These are phyloP conservation scores for Diadophis punctatus DNA, from an alignment of 2,113 vertebrate genomes.

Conservation along the genomic window DNA sequence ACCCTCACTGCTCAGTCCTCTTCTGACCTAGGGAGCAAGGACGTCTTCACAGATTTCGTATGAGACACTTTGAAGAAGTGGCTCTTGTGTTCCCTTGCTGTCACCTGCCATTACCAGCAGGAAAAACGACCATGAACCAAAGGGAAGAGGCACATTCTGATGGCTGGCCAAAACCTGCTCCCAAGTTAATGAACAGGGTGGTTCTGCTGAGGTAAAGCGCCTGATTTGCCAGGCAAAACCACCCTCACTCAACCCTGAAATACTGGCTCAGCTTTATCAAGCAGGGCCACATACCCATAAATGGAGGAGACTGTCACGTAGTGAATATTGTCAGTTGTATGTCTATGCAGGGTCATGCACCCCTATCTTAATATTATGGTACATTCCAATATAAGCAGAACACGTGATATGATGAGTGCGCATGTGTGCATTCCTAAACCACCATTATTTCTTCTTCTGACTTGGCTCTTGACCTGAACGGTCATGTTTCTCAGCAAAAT, in stretches of 20 bases:
- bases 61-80: background rate
- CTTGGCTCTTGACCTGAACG: too few species aligned
- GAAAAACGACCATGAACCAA: background rate
- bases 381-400: too few species aligned
- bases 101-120: background rate
- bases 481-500: too few species aligned
- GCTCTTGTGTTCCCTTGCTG: background rate
- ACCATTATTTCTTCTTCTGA: too few species aligned
- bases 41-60: background rate
- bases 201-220: background rate
- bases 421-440: too few species aligned
- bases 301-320: too few species aligned
- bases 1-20: background rate
- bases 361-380: too few species aligned
- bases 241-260: background rate
- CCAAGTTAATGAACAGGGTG: background rate
- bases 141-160: background rate
- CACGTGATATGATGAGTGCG: too few species aligned
- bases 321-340: too few species aligned
- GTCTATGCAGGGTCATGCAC: too few species aligned
- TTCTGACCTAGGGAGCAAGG: background rate
- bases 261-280: background rate
- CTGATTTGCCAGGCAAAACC: background rate
- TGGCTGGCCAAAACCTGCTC: background rate
- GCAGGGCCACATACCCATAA: background rate